These are phyloP conservation scores for Pterois miles DNA, from an alignment of 2,797 vertebrate species.

Conservation along the genomic window DNA sequence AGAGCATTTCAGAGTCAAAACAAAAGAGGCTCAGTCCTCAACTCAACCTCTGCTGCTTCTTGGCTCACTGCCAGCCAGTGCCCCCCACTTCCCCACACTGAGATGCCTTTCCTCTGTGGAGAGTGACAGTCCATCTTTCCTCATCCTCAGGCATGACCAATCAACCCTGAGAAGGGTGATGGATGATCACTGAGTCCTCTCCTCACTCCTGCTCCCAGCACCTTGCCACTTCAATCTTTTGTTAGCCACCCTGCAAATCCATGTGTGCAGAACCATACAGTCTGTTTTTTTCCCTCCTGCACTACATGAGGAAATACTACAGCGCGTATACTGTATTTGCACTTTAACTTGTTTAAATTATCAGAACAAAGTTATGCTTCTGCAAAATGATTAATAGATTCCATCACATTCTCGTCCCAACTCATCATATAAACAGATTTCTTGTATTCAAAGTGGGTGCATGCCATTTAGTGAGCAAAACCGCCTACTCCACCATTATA, in stretches of 20 bases:
- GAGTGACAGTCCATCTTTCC: constrained; percentile 54
- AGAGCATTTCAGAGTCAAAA: constrained; percentile 49
- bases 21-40: constrained; percentile 48
- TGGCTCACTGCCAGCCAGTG: constrained; percentile 13
- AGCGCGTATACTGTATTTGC: constrained; percentile 6
- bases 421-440: too few species aligned
- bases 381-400: constrained; percentile 25
- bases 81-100: background rate
- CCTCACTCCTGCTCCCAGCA: constrained; percentile 23
- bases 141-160: constrained; percentile 58
- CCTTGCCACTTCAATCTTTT: constrained; percentile 27
- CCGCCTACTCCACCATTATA: too few species aligned
- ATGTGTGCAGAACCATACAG: constrained; percentile 3
- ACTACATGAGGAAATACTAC: constrained; percentile 13
- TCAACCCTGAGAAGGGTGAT: constrained; percentile 64
- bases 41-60: constrained; percentile 43
- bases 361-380: constrained; percentile 16
- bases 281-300: background rate
- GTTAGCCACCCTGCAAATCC: constrained; percentile 17
- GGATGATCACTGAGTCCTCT: constrained; percentile 51
- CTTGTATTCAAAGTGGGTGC: too few species aligned
- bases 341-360: constrained; percentile 16
- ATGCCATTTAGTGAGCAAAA: too few species aligned
- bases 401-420: too few species aligned
- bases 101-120: constrained; percentile 32